Evolutionary conservation across 2,888 invertebrate genomes (phyloP).

Genomic region (Acheta domesticus): DNA sequence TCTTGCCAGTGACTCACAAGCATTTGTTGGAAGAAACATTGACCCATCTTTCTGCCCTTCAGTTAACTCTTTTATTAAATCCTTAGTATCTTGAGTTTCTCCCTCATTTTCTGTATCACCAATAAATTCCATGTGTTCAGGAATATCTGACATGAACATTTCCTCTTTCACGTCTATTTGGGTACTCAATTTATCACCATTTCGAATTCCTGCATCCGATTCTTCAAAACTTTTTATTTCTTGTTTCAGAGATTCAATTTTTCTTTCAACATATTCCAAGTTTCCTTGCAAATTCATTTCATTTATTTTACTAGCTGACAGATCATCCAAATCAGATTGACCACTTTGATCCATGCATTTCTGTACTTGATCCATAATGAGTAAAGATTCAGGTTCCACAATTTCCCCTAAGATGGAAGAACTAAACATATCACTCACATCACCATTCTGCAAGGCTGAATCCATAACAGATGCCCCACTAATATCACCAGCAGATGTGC

Average conservation of each 20-base stretch:
- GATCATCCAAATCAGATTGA: neutral
- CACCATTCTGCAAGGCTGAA: neutral
- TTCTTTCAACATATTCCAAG: conserved; percentile 18
- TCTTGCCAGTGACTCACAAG: neutral
- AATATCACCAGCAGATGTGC: neutral
- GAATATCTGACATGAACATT: neutral
- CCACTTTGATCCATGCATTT: neutral
- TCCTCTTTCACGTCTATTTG: neutral
- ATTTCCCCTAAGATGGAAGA: neutral
- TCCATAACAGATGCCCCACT: neutral
- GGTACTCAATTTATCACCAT: neutral
- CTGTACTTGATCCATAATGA: neutral
- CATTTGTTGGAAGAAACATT: neutral
- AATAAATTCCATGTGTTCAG: neutral
- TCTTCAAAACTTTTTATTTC: neutral
- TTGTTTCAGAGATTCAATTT: neutral
- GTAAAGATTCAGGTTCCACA: neutral
- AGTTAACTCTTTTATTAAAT: neutral
- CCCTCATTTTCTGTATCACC: neutral
- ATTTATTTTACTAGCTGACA: neutral
- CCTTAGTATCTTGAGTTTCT: neutral
- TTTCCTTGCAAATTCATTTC: neutral
- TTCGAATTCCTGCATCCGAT: neutral
- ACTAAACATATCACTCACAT: conserved; percentile 9
- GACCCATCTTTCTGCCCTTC: neutral